Percentiles rank a stretch among this genome's conserved stretches.
These are phyloP conservation scores for Caenorhabditis macrosperma DNA, from an alignment of 2,888 invertebrate genomes.

Conservation along the genomic window DNA sequence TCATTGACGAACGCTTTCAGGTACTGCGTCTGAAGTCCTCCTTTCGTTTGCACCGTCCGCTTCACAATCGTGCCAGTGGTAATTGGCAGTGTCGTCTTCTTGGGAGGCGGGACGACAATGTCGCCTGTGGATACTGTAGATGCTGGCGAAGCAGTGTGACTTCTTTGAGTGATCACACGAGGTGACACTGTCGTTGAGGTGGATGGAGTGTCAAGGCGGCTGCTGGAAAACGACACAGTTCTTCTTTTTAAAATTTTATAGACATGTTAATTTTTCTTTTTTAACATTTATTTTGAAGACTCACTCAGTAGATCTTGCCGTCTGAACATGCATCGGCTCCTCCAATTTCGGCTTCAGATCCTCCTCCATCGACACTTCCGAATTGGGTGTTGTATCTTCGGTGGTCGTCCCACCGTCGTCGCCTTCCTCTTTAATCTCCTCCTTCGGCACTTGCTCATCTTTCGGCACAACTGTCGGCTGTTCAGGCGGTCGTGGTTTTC, in stretches of 20 bases:
- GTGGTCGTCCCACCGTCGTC: background rate
- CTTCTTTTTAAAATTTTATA: background rate
- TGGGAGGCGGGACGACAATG: background rate
- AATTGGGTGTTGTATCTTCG: background rate
- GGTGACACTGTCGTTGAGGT: slow-evolving; percentile 34
- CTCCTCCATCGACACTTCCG: background rate
- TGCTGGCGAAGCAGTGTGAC: slow-evolving; percentile 49
- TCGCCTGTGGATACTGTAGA: slow-evolving; percentile 38
- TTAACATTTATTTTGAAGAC: no score
- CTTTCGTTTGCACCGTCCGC: slow-evolving; percentile 61
- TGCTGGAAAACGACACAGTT: background rate
- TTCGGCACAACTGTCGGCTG: background rate
- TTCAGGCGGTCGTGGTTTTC: slow-evolving; percentile 9
- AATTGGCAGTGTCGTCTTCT: slow-evolving; percentile 12
- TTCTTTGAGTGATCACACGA: slow-evolving; percentile 26
- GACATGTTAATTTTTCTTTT: no score
- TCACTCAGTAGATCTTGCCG: slow-evolving; percentile 32
- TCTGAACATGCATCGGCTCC: slow-evolving; percentile 28
- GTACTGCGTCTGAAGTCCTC: slow-evolving; percentile 60
- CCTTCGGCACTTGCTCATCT: slow-evolving; percentile 7
- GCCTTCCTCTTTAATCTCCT: background rate
- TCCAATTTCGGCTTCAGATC: background rate
- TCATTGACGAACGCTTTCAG: slow-evolving; percentile 59
- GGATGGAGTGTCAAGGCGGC: slow-evolving; percentile 13
- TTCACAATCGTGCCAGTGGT: slow-evolving; percentile 45